Conservation (phyloP, 2,797 vertebrate species). For the Peromyscus nudipes region DNA sequence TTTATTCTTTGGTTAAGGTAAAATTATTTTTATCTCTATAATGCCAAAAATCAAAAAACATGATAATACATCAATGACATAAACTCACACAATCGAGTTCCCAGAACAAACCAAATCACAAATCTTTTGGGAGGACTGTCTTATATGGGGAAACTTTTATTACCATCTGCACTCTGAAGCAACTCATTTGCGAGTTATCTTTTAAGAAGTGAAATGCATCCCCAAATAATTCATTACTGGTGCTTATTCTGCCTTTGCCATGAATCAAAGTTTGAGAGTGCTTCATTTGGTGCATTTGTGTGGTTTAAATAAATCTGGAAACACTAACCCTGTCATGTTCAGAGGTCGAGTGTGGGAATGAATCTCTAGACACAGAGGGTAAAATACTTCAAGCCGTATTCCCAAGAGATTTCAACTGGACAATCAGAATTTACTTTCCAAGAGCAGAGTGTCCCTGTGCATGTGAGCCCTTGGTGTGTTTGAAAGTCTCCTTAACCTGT, state of each 20-base stretch:
- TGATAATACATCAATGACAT: not conserved
- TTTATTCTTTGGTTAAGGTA: constrained; percentile 53
- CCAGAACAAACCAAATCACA: constrained; percentile 53
- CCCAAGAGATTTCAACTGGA: constrained; percentile 91
- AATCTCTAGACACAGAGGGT: constrained; percentile 88
- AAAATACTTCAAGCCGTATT: constrained; percentile 92
- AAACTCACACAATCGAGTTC: constrained; percentile 1
- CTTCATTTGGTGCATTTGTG: constrained; percentile 87
- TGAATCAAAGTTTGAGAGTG: constrained; percentile 91
- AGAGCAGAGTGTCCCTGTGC: constrained; percentile 87
- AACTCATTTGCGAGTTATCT: constrained; percentile 91
- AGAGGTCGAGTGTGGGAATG: constrained; percentile 90
- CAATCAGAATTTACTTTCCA: constrained; percentile 93
- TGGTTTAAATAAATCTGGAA: constrained; percentile 92
- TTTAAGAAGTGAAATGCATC: constrained; percentile 86
- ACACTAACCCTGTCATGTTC: constrained; percentile 90
- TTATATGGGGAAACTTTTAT: constrained; percentile 74
- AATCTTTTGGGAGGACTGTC: constrained; percentile 50
- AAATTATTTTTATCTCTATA: not conserved
- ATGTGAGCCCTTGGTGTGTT: constrained; percentile 89
- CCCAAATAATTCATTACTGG: constrained; percentile 92
- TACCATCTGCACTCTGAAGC: constrained; percentile 83
- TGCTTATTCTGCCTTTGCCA: constrained; percentile 89
- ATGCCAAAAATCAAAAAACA: not conserved
- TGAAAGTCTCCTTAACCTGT: constrained; percentile 92